Base-by-base conservation (phyloP, 2,888 invertebrate genomes). In the Pachydiplax longipennis region DNA sequence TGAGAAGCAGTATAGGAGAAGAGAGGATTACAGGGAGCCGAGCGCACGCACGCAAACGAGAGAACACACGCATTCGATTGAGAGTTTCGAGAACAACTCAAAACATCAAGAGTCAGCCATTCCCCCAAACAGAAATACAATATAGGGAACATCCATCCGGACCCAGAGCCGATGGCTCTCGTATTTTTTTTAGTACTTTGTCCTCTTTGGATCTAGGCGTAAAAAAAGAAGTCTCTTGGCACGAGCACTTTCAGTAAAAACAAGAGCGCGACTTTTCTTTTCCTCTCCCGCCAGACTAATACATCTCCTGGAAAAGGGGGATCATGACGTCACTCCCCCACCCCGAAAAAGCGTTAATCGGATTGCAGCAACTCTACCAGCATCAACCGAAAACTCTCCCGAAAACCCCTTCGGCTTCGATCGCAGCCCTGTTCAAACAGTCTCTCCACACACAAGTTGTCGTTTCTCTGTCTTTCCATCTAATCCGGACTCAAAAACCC, bases 271-370 rank as follows among this genome's bases (percentile, higher is more conserved):
- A 73, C 25, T 73, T 73, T 73, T 73, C 35, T n/a, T 53, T 10
- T 37, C 25, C 53, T 37, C 82, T 31, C 37, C 31, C 87, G 35
- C 12, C 37, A 35, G 87, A 58, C 87, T 58, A 53, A 35, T 83
- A 35, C 83, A 83, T 83, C 83, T 61, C 83, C 18, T 44, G 37
- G 37, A n/a, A 87, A 87, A 87, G 65, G 37, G 53, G 83, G 87
- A 87, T 87, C 87, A 87, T 87, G 87, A 87, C 87, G 87, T 87
- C 87, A 87, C 87, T 83, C 35, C 83, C 37, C 37, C 58, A 35
- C 87, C 22, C 61, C 65, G 37, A 61, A 61, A 87, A 65, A 73
- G 73, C 87, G 87, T 87, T 87, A 87, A 87, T 87, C 87, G 87
- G 87, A 87, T 87, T 87, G 87, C n/a, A 87, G 87, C 31, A 87